These are phyloP conservation scores for Xanthia togata DNA, from an alignment of 2,888 invertebrate species.

Conservation along the genomic window DNA sequence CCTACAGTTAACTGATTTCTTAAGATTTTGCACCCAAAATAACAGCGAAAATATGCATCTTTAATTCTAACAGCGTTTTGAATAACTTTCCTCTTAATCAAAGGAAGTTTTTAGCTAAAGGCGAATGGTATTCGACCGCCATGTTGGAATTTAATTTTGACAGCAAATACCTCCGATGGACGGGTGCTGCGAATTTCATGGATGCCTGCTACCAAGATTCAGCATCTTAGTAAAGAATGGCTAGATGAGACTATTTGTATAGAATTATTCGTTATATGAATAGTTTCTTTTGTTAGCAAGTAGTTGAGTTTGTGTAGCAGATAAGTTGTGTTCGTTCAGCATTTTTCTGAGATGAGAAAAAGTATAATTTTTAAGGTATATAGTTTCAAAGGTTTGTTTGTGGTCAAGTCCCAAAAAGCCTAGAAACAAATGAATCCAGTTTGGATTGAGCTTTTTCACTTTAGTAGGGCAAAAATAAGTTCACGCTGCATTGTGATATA, in stretches of 20 bases:
- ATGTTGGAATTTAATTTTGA: constrained; percentile 66
- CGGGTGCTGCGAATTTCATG: constrained; percentile 69
- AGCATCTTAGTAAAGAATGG: constrained; percentile 30
- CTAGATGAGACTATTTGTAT: constrained; percentile 48
- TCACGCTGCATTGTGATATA: not conserved
- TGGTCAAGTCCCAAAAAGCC: not conserved
- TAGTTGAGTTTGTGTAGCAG: not conserved
- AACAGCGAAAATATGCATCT: not conserved
- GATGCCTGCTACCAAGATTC: constrained; percentile 65
- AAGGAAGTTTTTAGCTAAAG: constrained; percentile 39
- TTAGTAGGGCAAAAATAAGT: not conserved
- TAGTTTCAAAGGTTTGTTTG: not conserved
- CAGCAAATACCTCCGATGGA: constrained; percentile 56
- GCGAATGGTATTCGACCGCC: constrained; percentile 37
- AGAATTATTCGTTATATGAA: constrained; percentile 13
- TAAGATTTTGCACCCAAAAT: not conserved
- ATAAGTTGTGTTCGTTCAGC: not conserved
- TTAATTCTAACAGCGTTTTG: not conserved
- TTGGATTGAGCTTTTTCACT: not conserved
- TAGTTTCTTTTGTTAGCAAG: constrained; percentile 19
- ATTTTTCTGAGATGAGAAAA: constrained; percentile 8
- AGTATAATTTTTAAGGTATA: not conserved
- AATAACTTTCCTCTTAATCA: constrained; percentile 43
- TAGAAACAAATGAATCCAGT: not conserved
- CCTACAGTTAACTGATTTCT: not conserved